Evolutionary conservation across 2,797 vertebrate species (phyloP), one percentile per base, ranked within the genome.

Genomic region (Sebastiscus albofasciatus): DNA sequence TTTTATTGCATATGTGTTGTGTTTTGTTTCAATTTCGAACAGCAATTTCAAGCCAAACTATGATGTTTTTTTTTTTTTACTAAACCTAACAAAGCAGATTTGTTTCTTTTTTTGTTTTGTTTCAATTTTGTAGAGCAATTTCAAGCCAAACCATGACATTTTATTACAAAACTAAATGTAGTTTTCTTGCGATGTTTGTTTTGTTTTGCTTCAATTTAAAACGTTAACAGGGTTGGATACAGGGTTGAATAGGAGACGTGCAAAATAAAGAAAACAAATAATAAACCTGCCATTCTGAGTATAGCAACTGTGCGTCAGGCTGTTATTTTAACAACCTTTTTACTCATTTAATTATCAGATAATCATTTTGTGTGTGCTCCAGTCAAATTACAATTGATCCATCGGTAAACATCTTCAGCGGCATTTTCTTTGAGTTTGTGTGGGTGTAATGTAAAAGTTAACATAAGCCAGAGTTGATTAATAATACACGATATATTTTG

Each of bases 401-500:
- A 54, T 52, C 14, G 31, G 33, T 39, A 58, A 29, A 58, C 34
- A 70, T 46, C 42, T 46, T 0, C 16, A 46, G 16, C 16, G 10
- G 27, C 2, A 69, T 82, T 59, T 81, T 81, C 4, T 80, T 62
- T 49, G n/a, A 42, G 36, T 75, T 74, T 73, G 12, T 56, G 54
- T 36, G 64, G 54, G 20, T 71, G 54, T 58, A 64, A 81, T 52
- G 54, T 79, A 31, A 72, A 79, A 27, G 4, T 62, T 72, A 70
- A 72, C 60, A 85, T 46, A 46, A 78, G 52, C 64, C 55, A 60
- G 33, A 77, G 55, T 39, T 68, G 77, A 68, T 80, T 83, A 83
- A 64, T 68, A 70, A 67, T 67, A 60, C 68, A 80, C 49, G 79
- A 64, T 75, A 59, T 64, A 46, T 73, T 81, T 70, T 66, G 60